A percentile compares a stretch with the other conserved stretches of the same genome.
phyloP scores from a whole-genome alignment of 2,113 vertebrate genomes.

The Sterrhoptilus dennistouni region DNA sequence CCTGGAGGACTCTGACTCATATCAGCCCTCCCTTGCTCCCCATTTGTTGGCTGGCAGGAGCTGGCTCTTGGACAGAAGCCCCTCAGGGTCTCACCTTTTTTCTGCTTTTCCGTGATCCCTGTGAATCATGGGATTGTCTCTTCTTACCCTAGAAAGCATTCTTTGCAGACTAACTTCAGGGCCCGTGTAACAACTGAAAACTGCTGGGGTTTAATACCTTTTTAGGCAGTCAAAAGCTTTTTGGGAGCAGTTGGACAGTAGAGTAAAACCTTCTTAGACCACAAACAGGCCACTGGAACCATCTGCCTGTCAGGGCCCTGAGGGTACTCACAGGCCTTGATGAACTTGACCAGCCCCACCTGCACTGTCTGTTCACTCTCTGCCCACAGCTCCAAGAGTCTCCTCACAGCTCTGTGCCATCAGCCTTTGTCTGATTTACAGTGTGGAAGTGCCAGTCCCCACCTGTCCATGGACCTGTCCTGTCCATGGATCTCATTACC shows the following conservation, averaged over 20 bases:
- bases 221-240: neutral
- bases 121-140: neutral
- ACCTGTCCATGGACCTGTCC: neutral
- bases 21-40: neutral
- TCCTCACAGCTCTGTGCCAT: neutral
- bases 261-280: neutral
- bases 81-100: neutral
- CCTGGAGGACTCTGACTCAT: neutral
- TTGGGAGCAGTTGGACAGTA: neutral
- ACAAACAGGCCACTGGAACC: neutral
- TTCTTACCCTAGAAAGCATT: neutral
- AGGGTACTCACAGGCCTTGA: neutral
- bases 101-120: neutral
- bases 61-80: neutral
- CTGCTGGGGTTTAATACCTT: neutral
- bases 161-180: neutral
- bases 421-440: neutral
- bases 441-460: fast-evolving
- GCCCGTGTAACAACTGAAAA: neutral
- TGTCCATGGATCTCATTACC: neutral
- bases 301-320: neutral
- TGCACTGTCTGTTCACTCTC: neutral
- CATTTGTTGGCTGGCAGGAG: neutral
- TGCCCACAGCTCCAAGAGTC: neutral
- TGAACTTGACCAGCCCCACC: neutral